Evolutionary conservation across 92 coral and sea anemone species (phyloP).

Genomic region (Porites lobata): DNA sequence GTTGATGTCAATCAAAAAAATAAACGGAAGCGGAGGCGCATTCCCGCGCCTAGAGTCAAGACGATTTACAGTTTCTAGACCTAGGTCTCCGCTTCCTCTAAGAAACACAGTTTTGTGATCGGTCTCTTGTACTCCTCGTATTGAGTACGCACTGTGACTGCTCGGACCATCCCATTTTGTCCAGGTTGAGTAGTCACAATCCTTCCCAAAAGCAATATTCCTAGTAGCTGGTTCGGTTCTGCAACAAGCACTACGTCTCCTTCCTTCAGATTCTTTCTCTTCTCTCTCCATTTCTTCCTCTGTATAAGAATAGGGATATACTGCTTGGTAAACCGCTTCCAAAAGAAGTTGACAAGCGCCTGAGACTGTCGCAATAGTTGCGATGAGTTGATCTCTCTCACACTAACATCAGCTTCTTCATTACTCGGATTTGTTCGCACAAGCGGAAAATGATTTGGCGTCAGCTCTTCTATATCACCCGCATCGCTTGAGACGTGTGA

Average conservation of each 20-base stretch:
- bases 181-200: slow-evolving; percentile 19
- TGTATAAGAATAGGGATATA: not conserved
- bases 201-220: slow-evolving; percentile 38
- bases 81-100: not conserved
- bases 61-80: not conserved
- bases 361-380: slow-evolving; percentile 35
- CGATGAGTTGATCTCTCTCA: slow-evolving; percentile 41
- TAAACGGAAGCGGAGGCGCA: not conserved
- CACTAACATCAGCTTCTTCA: slow-evolving; percentile 5
- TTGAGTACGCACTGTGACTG: slow-evolving; percentile 13
- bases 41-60: slow-evolving; percentile 13
- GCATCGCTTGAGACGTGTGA: slow-evolving; percentile 39
- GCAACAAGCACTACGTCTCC: slow-evolving; percentile 33
- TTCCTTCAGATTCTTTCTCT: slow-evolving; percentile 2
- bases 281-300: slow-evolving; percentile 21
- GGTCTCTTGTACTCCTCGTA: slow-evolving; percentile 27
- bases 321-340: not conserved
- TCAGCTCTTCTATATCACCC: slow-evolving; percentile 25
- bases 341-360: slow-evolving; percentile 22
- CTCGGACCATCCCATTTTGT: not conserved
- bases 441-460: slow-evolving; percentile 24
- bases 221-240: slow-evolving; percentile 34
- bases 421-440: slow-evolving; percentile 14
- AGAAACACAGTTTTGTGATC: not conserved
- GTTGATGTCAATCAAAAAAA: no score